Conservation (phyloP, 2,888 invertebrate genomes). For the Papilio gigon region DNA sequence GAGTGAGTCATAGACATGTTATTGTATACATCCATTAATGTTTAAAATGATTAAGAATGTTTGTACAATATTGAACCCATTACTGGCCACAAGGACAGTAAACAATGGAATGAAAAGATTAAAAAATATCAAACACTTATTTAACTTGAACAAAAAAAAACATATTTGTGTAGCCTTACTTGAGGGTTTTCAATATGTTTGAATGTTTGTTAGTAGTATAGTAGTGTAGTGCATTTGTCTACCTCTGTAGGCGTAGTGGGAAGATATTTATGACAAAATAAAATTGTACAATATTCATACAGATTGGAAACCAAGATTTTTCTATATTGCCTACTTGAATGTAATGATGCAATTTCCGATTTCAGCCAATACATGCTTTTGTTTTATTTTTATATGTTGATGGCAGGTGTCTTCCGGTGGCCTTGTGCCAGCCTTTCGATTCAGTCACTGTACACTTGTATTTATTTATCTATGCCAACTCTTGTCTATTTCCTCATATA, state of each 20-base stretch:
- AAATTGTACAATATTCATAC: no score
- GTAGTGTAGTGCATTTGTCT: no score
- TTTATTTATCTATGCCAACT: constrained; percentile 22
- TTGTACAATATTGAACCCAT: background rate
- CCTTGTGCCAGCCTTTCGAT: constrained; percentile 50
- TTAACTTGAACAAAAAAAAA: background rate
- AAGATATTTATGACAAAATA: no score
- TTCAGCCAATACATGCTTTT: constrained; percentile 21
- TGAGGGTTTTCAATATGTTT: background rate
- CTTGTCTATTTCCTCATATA: constrained; percentile 23
- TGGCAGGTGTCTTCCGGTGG: constrained; percentile 47
- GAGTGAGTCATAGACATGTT: background rate
- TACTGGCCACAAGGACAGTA: background rate
- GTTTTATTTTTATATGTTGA: constrained; percentile 41
- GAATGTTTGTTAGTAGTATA: background rate
- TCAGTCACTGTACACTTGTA: constrained; percentile 40
- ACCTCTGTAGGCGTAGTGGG: no score
- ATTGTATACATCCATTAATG: constrained; percentile 10
- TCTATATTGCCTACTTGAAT: background rate
- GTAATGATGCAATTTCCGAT: constrained; percentile 13
- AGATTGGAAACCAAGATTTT: background rate
- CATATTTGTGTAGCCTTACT: background rate
- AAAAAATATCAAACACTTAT: background rate
- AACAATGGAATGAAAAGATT: constrained; percentile 1
- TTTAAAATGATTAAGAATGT: constrained; percentile 7